A percentile compares a stretch with the other conserved stretches of the same genome.
These are phyloP conservation scores for Campylomormyrus tamandua DNA, from an alignment of 2,113 vertebrate species.

Conservation along the genomic window DNA sequence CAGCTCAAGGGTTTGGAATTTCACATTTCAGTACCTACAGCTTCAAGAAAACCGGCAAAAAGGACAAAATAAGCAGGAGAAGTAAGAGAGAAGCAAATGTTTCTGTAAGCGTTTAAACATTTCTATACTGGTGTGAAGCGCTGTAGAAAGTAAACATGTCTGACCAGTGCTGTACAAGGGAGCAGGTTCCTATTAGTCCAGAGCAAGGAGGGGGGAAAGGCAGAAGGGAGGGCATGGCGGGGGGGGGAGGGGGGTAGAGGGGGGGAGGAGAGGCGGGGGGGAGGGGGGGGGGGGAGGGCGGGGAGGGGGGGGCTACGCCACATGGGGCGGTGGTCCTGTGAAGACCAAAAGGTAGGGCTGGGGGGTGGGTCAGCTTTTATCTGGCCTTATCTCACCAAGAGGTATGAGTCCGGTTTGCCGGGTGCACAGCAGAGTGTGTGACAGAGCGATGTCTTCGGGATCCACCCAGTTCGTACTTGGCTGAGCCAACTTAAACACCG, in stretches of 20 bases:
- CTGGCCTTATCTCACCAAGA: not conserved
- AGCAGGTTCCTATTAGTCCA: not conserved
- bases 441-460: not conserved
- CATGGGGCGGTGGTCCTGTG: not conserved
- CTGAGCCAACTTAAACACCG: not conserved
- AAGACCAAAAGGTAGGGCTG: not conserved
- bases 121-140: constrained; percentile 5
- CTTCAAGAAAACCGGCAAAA: constrained; percentile 17
- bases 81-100: constrained; percentile 10
- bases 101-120: not conserved
- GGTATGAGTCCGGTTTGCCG: not conserved
- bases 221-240: too few relatives aligned
- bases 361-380: not conserved
- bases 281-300: too few relatives aligned
- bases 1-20: constrained; percentile 28
- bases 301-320: not conserved
- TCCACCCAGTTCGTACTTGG: not conserved
- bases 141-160: constrained; percentile 5
- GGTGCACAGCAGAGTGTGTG: not conserved
- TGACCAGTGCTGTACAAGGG: constrained; percentile 8
- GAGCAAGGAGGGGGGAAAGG: too few relatives aligned
- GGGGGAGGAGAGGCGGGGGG: too few relatives aligned
- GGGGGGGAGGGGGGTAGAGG: too few relatives aligned
- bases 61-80: constrained; percentile 12
- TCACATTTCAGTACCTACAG: constrained; percentile 33